Percentiles rank a stretch among this genome's conserved stretches.
Evolutionary conservation across 2,888 invertebrate species (phyloP).

Genomic region (Hylaea fasciaria): DNA sequence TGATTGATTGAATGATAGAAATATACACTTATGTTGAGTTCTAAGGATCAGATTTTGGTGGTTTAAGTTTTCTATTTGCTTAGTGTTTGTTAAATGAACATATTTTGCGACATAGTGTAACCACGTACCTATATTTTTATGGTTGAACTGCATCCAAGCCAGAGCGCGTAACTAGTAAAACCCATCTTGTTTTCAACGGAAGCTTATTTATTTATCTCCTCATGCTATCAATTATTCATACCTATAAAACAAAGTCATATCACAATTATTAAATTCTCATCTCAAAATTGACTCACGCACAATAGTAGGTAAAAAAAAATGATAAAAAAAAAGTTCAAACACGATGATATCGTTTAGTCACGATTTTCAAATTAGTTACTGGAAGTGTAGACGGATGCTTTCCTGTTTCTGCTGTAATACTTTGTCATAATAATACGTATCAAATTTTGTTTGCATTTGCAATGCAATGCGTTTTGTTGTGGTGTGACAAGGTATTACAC

Average conservation of each 20-base stretch:
- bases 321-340: conserved; percentile 8
- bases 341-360: conserved; percentile 27
- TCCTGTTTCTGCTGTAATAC: not conserved
- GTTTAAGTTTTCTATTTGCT: too few species aligned
- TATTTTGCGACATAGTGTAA: too few species aligned
- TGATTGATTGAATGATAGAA: too few species aligned
- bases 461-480: not conserved
- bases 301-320: not conserved
- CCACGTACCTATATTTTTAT: too few species aligned
- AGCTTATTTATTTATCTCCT: conserved; percentile 27
- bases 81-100: too few species aligned
- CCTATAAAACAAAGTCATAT: conserved; percentile 30
- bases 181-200: conserved; percentile 7
- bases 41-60: too few species aligned
- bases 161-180: too few species aligned
- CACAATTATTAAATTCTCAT: conserved; percentile 35
- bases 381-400: conserved; percentile 14
- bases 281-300: conserved; percentile 26
- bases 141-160: too few species aligned
- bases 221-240: conserved; percentile 30
- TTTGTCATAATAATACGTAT: conserved; percentile 1
- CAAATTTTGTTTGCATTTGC: not conserved
- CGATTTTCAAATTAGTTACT: conserved; percentile 25
- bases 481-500: not conserved
- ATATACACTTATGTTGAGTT: too few species aligned